These are phyloP conservation scores for Clitarchus hookeri DNA, from an alignment of 2,888 invertebrate species.

Conservation along the genomic window DNA sequence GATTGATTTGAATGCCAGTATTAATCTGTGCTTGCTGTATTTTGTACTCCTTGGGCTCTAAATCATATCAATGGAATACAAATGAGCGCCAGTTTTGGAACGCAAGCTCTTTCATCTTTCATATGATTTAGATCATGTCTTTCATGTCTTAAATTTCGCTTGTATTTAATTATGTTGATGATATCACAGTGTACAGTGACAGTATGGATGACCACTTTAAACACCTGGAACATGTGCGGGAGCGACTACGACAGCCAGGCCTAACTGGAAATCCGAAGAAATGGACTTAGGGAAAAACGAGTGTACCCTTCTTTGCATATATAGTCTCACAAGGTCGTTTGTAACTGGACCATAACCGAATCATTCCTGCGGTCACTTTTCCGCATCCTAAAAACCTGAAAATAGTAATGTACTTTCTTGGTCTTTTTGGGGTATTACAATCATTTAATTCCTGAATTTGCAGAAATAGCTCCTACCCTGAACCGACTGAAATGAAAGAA, in stretches of 20 bases:
- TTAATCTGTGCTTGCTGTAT: background rate
- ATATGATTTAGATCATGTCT: background rate
- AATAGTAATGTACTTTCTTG: no score
- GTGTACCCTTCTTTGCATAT: background rate
- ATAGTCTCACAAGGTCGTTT: background rate
- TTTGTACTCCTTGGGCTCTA: background rate
- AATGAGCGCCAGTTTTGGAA: background rate
- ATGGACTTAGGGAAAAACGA: background rate
- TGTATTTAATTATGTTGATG: background rate
- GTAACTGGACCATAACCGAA: no score
- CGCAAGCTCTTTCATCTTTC: background rate
- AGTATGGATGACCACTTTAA: background rate
- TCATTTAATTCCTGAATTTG: no score
- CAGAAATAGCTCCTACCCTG: no score
- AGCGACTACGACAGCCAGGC: background rate
- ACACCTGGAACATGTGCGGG: background rate
- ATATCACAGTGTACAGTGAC: background rate
- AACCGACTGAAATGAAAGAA: no score
- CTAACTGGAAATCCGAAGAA: background rate
- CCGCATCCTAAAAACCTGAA: no score
- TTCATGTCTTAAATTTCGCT: background rate
- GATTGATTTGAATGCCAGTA: background rate
- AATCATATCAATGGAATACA: background rate
- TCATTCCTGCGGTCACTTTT: no score
- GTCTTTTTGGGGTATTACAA: no score